Evolutionary conservation across 2,888 invertebrate genomes (phyloP).

Genomic region (Nasonovia ribisnigri): DNA sequence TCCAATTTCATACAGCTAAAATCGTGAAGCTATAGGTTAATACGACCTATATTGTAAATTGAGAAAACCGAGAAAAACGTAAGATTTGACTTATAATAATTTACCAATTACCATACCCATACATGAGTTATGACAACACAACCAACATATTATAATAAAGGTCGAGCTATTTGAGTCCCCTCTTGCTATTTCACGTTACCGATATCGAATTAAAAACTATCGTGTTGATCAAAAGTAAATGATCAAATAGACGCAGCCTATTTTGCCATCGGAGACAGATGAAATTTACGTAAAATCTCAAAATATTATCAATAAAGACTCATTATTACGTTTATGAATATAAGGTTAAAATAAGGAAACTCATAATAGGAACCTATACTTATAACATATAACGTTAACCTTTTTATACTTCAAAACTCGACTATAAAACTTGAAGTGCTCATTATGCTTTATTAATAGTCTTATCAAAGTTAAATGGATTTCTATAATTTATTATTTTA

Average conservation of each 20-base stretch:
- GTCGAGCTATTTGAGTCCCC: too few species aligned
- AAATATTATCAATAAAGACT: not conserved
- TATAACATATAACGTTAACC: not conserved
- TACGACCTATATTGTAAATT: not conserved
- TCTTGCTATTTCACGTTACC: not conserved
- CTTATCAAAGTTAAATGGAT: constrained; percentile 10
- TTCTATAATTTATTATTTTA: constrained; percentile 35
- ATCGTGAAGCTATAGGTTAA: not conserved
- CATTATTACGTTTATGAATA: not conserved
- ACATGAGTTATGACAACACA: not conserved
- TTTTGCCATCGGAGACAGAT: not conserved
- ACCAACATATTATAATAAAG: not conserved
- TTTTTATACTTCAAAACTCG: constrained; percentile 8
- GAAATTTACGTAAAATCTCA: not conserved
- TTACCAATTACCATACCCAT: not conserved
- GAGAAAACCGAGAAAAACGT: not conserved
- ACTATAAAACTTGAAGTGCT: not conserved
- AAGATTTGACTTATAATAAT: not conserved
- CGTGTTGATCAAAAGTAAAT: not conserved
- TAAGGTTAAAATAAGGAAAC: not conserved
- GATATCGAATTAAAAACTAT: not conserved
- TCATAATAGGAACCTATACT: not conserved
- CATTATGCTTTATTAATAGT: constrained; percentile 23
- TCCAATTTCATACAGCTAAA: not conserved
- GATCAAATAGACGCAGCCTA: not conserved